These are phyloP conservation scores for Epinephelus moara DNA, from an alignment of 2,113 vertebrate genomes.

Conservation along the genomic window DNA sequence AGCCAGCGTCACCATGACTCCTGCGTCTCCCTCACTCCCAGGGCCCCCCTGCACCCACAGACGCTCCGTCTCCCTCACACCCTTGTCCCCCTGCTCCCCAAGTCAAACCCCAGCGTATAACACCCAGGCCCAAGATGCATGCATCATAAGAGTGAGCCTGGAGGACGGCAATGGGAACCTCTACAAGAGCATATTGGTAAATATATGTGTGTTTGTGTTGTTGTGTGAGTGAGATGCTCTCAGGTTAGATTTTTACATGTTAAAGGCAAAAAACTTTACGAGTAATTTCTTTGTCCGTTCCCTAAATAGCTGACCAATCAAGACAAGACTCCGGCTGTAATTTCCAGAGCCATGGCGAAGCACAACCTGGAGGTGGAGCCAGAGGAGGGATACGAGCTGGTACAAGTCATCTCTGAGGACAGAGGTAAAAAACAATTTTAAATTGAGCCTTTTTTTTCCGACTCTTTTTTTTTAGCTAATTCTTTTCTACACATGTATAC, in stretches of 20 bases:
- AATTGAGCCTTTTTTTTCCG: neutral
- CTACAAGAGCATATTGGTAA: conserved; percentile 97
- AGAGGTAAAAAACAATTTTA: conserved; percentile 86
- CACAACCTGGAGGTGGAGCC: conserved; percentile 91
- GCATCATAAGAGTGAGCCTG: conserved; percentile 91
- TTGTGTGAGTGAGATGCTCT: neutral
- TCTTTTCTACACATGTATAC: neutral
- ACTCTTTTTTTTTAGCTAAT: neutral
- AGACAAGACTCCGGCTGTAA: conserved; percentile 92
- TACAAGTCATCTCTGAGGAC: conserved; percentile 93
- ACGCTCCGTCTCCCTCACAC: conserved; percentile 81
- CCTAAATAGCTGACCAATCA: conserved; percentile 91
- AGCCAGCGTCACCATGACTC: conserved; percentile 75
- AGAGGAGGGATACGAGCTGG: conserved; percentile 89
- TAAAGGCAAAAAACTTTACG: neutral
- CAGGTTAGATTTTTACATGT: neutral
- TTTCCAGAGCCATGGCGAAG: conserved; percentile 92
- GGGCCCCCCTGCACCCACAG: conserved; percentile 80
- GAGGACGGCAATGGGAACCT: conserved; percentile 91
- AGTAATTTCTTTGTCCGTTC: neutral
- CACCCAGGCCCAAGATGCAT: conserved; percentile 89
- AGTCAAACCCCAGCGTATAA: conserved; percentile 86
- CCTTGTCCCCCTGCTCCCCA: conserved; percentile 72
- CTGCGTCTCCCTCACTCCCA: conserved; percentile 72
- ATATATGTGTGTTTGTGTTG: conserved; percentile 16